Evolutionary conservation across 2,113 vertebrate genomes (phyloP).

Genomic region (Equus quagga): DNA sequence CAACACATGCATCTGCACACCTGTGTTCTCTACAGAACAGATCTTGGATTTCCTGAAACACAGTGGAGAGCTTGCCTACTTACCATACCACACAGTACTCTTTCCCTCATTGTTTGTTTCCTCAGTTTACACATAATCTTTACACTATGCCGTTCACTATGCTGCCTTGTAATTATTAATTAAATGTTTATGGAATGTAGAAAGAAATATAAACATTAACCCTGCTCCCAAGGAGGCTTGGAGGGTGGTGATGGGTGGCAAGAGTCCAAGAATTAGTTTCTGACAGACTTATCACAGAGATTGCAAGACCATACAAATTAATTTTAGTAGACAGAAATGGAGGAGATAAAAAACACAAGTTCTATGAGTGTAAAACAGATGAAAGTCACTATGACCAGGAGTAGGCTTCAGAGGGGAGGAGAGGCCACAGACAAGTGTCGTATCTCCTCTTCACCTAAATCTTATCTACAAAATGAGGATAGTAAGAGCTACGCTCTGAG

Average conservation of each 20-base stretch:
- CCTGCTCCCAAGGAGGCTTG: not conserved
- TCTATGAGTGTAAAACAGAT: not conserved
- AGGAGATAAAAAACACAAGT: not conserved
- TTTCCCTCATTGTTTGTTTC: not conserved
- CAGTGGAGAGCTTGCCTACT: not conserved
- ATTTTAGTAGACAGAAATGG: conserved; percentile 2
- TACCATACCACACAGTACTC: not conserved
- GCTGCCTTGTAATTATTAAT: not conserved
- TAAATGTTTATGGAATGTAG: not conserved
- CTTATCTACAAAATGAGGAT: not conserved
- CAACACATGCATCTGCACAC: fast-evolving
- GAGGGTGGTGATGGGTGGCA: not conserved
- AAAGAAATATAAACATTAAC: not conserved
- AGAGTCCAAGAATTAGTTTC: not conserved
- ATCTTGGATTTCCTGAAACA: not conserved
- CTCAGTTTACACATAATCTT: not conserved
- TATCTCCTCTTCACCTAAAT: not conserved
- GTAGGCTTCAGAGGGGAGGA: not conserved
- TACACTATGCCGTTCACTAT: not conserved
- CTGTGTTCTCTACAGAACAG: not conserved
- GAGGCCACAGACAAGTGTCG: not conserved
- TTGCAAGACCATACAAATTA: not conserved
- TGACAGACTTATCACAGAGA: not conserved
- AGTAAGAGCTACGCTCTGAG: not conserved
- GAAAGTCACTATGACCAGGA: not conserved